Base-by-base conservation (phyloP, 2,888 invertebrate species). In the Drosophila affinis region DNA sequence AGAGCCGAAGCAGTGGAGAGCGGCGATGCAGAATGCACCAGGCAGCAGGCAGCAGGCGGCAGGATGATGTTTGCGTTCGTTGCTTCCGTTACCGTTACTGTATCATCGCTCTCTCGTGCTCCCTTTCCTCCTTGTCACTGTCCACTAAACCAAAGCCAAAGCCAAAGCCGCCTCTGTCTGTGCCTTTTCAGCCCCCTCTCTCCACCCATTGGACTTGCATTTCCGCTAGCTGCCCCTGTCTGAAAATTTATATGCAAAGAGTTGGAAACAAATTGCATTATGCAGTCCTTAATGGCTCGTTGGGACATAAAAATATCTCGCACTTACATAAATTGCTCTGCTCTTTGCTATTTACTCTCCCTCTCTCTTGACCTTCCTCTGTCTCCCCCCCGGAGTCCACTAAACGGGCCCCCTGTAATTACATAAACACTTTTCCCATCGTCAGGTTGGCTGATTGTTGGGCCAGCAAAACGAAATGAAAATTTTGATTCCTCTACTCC, bases 41-140 rank as follows among this genome's bases (percentile, higher is more conserved):
- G 18, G 55, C 61, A 60, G 52, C 47, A 52, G 53, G 55, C 87
- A 87, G 70, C 87, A 87, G 70, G 60, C 87, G 84, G 70, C 87
- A 87, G 70, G 69, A 59, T 69, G 60, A 57, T 71, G 52, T 58
- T 64, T 69, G 61, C 70, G 71, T 71, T 71, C 55, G 73, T 72
- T 62, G 69, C 63, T 73, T 71, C 74, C 71, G 64, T 64, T 71
- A 14, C 74, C 74, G 70, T 71, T 71, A 71, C 71, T 63, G 65
- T 71, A 74, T 64, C 48, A 49, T 45, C n/a, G 45, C 10, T 46
- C 49, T 44, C 56, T 51, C 7, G n/a, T 18, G n/a, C 18, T 10
- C 18, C 65, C 34, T 7, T n/a, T 3, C 17, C 3, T n/a, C 18
- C 65, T 12, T 14, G 18, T 10, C 34, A 14, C 17, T 70, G 71